Evolutionary conservation across 2,888 invertebrate species (phyloP).

Genomic region (Xanthia togata): DNA sequence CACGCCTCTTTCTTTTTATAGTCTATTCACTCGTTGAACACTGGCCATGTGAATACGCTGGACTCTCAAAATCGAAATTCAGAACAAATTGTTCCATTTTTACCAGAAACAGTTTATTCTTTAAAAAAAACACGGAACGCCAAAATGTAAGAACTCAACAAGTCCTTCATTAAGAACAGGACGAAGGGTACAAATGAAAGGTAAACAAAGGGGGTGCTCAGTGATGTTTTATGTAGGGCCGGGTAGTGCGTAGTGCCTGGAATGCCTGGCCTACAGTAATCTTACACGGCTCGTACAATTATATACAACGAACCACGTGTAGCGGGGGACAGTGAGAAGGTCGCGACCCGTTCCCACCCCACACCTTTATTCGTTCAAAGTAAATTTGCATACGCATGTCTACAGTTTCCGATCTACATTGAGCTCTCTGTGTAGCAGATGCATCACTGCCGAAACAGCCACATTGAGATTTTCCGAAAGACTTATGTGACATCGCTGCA

Average conservation of each 20-base stretch:
- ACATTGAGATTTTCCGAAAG: conserved; percentile 3
- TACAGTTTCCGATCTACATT: conserved; percentile 52
- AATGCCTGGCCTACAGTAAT: conserved; percentile 58
- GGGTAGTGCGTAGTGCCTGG: conserved; percentile 46
- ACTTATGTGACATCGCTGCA: not conserved
- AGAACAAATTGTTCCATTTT: not conserved
- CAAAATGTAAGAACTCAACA: conserved; percentile 50
- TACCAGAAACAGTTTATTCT: not conserved
- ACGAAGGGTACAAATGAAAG: conserved; percentile 73
- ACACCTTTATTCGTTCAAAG: conserved; percentile 70
- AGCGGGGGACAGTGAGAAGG: conserved; percentile 70
- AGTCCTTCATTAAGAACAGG: conserved; percentile 65
- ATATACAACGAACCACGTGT: conserved; percentile 71
- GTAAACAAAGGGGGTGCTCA: conserved; percentile 72
- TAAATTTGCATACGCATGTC: conserved; percentile 66
- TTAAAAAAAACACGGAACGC: not conserved
- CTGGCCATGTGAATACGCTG: not conserved
- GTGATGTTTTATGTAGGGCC: conserved; percentile 48
- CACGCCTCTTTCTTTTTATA: no score
- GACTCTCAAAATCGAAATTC: not conserved
- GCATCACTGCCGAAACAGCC: conserved; percentile 27
- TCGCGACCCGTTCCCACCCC: conserved; percentile 72
- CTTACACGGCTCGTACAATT: conserved; percentile 68
- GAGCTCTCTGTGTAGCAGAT: conserved; percentile 38
- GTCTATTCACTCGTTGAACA: conserved; percentile 11